Percentiles rank a stretch among this genome's conserved stretches.
Conservation (phyloP, 35 echinoderm and acorn worm genomes). For the Diadema setosum region DNA sequence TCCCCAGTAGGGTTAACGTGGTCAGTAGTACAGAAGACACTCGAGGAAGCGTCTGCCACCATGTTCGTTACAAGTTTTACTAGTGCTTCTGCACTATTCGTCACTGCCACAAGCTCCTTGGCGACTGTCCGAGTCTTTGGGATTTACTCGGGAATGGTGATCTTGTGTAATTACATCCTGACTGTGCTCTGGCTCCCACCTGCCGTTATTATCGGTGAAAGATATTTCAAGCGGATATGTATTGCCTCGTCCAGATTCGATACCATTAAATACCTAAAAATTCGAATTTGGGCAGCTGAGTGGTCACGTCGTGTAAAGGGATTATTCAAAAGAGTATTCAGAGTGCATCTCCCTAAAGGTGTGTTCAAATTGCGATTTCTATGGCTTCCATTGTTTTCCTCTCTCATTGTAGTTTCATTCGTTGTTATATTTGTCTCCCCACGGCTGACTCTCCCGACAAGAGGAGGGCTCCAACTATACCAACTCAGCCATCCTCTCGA, state of each 20-base stretch:
- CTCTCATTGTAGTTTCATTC: slow-evolving; percentile 15
- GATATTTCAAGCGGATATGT: no score
- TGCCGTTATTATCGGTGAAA: slow-evolving; percentile 44
- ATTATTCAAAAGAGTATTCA: no score
- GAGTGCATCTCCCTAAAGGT: slow-evolving; percentile 35
- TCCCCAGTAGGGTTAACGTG: not conserved
- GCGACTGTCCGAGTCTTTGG: slow-evolving; percentile 48
- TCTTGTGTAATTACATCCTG: slow-evolving; percentile 51
- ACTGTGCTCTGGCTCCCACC: slow-evolving; percentile 68
- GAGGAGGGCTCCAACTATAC: slow-evolving; percentile 56
- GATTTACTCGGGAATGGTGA: slow-evolving; percentile 43
- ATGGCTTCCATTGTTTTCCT: slow-evolving; percentile 48
- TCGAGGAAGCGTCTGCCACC: slow-evolving; percentile 33
- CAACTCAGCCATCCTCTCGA: slow-evolving; percentile 47
- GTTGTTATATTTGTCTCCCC: slow-evolving; percentile 35
- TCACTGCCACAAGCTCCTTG: slow-evolving; percentile 29
- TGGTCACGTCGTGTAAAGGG: no score
- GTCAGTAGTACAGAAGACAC: not conserved
- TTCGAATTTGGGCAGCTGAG: no score
- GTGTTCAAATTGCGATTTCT: slow-evolving; percentile 63
- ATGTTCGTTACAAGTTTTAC: slow-evolving; percentile 85
- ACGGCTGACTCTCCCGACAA: slow-evolving; percentile 31
- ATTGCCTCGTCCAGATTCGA: no score
- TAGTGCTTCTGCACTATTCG: slow-evolving; percentile 57
- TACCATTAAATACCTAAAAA: no score